Evolutionary conservation across 2,797 vertebrate genomes (phyloP).

Genomic region (Artibeus jamaicensis): DNA sequence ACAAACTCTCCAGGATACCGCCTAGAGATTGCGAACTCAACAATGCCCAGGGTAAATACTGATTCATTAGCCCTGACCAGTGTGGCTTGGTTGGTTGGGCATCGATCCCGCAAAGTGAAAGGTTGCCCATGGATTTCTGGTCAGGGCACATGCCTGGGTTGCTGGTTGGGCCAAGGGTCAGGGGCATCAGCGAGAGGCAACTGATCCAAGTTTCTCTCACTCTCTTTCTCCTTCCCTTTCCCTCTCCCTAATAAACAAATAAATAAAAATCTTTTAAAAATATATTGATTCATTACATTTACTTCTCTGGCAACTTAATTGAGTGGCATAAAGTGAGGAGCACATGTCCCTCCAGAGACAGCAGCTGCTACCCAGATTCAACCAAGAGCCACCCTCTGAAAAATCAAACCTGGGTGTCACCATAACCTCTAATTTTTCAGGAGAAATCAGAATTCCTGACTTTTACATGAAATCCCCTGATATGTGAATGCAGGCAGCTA

Average conservation of each 20-base stretch:
- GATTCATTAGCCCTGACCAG: background rate
- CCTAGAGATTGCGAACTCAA: background rate
- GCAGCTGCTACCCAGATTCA: background rate
- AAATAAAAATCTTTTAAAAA: background rate
- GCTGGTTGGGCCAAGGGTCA: background rate
- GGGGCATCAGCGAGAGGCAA: background rate
- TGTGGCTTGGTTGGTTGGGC: background rate
- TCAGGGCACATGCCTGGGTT: background rate
- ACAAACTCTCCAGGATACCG: background rate
- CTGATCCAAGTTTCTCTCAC: background rate
- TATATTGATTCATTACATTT: background rate
- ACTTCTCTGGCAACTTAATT: background rate
- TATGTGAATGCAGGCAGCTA: background rate
- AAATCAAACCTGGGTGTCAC: background rate
- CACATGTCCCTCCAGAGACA: background rate
- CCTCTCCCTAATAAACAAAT: background rate
- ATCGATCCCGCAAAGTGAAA: background rate
- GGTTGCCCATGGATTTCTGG: background rate
- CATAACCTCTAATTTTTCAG: background rate
- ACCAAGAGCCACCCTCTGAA: background rate
- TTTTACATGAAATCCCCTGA: background rate
- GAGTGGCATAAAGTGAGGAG: background rate
- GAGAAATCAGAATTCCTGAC: conserved; percentile 9
- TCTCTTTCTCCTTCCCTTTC: background rate
- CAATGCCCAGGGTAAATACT: background rate